Evolutionary conservation across 2,888 invertebrate species (phyloP).

Genomic region (Drosophila merina): DNA sequence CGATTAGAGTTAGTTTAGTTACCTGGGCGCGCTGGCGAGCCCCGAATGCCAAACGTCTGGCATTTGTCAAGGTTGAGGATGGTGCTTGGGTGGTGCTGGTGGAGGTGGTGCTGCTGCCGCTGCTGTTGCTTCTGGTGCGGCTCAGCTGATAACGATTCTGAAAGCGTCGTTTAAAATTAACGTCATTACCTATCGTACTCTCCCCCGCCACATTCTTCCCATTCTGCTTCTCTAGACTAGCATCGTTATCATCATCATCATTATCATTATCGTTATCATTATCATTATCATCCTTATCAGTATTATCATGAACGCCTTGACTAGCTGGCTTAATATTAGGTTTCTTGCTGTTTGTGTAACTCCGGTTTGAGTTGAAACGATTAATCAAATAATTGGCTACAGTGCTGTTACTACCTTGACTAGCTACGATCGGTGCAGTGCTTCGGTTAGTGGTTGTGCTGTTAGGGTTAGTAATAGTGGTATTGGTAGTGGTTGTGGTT

Average conservation of each 20-base stretch:
- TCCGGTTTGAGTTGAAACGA: slow-evolving; percentile 59
- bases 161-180: slow-evolving; percentile 84
- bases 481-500: slow-evolving; percentile 37
- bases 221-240: slow-evolving; percentile 44
- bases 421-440: slow-evolving; percentile 58
- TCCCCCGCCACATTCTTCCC: slow-evolving; percentile 51
- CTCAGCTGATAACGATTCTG: slow-evolving; percentile 82
- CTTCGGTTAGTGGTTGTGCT: slow-evolving; percentile 41
- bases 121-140: slow-evolving; percentile 71
- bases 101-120: slow-evolving; percentile 35
- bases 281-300: background rate
- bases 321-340: slow-evolving; percentile 43
- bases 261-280: slow-evolving; percentile 42
- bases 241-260: slow-evolving; percentile 28
- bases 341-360: slow-evolving; percentile 37
- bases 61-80: slow-evolving; percentile 21
- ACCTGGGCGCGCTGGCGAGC: slow-evolving; percentile 63
- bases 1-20: slow-evolving; percentile 64
- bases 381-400: slow-evolving; percentile 80
- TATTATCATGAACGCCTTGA: slow-evolving; percentile 25
- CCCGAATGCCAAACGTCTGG: slow-evolving; percentile 43
- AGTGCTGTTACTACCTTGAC: slow-evolving; percentile 78
- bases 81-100: slow-evolving; percentile 57
- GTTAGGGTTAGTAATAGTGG: slow-evolving; percentile 25
- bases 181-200: slow-evolving; percentile 74